Evolutionary conservation across 2,888 invertebrate genomes (phyloP).

Genomic region (Drosophila percnosoma): DNA sequence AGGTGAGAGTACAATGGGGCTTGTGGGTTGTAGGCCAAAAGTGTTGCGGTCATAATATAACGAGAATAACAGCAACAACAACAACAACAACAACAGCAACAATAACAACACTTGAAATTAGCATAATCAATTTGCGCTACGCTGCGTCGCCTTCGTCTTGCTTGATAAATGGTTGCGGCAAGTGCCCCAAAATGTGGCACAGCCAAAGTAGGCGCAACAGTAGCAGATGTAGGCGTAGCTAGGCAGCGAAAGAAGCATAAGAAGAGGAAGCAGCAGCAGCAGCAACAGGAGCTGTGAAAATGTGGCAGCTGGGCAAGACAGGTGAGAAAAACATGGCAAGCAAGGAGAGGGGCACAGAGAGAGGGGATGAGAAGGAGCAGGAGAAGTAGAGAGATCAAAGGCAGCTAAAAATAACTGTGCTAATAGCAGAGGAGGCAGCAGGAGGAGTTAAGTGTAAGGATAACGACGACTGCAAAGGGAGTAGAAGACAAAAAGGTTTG

Average conservation of each 20-base stretch:
- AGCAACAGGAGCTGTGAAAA: conserved; percentile 2
- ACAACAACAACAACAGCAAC: conserved; percentile 5
- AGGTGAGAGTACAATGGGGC: background rate
- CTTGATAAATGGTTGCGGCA: conserved; percentile 78
- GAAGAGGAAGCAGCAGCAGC: background rate
- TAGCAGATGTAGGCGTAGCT: background rate
- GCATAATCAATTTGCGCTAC: conserved; percentile 74
- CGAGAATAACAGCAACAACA: conserved; percentile 26
- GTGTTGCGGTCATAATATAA: conserved; percentile 50
- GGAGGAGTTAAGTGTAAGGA: background rate
- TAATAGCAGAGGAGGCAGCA: background rate
- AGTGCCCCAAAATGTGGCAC: conserved; percentile 51
- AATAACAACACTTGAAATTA: conserved; percentile 53
- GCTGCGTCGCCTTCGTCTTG: conserved; percentile 63
- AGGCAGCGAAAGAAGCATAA: background rate
- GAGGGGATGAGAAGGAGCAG: too few species aligned
- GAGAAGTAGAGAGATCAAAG: background rate
- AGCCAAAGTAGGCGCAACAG: conserved; percentile 13
- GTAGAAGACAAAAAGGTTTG: background rate
- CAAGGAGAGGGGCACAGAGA: background rate
- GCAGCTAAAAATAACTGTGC: background rate
- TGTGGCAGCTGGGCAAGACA: conserved; percentile 7
- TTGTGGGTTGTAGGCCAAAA: conserved; percentile 34
- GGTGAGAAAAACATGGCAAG: background rate
- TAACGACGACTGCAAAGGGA: background rate